Conservation (phyloP, 2,888 invertebrate species). For the Acrobasis suavella region DNA sequence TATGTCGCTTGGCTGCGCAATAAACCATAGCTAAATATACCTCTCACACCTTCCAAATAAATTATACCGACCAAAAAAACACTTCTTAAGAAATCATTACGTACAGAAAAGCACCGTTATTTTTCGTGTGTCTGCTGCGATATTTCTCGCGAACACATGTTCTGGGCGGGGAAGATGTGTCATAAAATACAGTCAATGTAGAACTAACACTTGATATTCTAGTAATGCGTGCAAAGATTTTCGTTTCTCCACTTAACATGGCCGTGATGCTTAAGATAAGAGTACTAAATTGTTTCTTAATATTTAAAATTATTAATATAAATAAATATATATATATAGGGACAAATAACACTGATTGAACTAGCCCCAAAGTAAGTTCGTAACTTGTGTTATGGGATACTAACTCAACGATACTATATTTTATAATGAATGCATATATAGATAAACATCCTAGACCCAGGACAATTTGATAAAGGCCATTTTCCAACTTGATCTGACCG, state of each 20-base stretch:
- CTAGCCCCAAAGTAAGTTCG: too few relatives aligned
- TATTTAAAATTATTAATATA: too few relatives aligned
- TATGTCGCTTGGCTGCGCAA: not conserved
- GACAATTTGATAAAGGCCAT: too few relatives aligned
- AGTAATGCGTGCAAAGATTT: not conserved
- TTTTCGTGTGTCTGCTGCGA: constrained; percentile 36
- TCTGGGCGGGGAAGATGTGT: constrained; percentile 37
- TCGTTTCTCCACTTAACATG: constrained; percentile 31
- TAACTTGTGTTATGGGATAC: too few relatives aligned
- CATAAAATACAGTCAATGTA: not conserved
- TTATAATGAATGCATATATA: too few relatives aligned
- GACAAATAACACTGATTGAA: too few relatives aligned
- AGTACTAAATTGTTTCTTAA: too few relatives aligned
- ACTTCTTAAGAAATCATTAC: constrained; percentile 23
- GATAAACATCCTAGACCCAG: too few relatives aligned
- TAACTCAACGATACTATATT: too few relatives aligned
- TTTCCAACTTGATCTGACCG: too few relatives aligned
- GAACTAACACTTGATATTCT: not conserved
- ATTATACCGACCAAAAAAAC: constrained; percentile 7
- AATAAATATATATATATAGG: too few relatives aligned
- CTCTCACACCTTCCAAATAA: constrained; percentile 9
- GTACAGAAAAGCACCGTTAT: constrained; percentile 29
- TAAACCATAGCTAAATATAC: constrained; percentile 2
- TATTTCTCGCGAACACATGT: constrained; percentile 48
- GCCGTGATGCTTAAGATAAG: too few relatives aligned